Evolutionary conservation across 2,113 vertebrate species (phyloP).

Genomic region (Ophiodon elongatus): DNA sequence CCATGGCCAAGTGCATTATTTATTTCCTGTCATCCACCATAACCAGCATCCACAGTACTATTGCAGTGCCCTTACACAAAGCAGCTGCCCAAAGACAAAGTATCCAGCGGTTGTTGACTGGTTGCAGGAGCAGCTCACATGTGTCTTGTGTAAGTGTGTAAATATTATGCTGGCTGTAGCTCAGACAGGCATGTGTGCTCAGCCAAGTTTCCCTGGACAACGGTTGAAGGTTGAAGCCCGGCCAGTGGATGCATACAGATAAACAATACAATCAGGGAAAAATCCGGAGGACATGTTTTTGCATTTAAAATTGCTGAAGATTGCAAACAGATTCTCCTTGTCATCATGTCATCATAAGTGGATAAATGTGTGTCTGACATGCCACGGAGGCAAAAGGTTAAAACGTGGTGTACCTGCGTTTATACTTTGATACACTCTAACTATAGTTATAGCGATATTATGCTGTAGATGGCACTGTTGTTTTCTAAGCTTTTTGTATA

Average conservation of each 20-base stretch:
- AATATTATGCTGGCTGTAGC: conserved; percentile 3
- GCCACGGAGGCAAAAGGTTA: neutral
- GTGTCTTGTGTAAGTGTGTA: conserved; percentile 4
- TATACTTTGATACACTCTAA: neutral
- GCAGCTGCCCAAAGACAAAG: neutral
- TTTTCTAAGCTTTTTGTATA: neutral
- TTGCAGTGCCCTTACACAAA: neutral
- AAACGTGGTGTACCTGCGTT: neutral
- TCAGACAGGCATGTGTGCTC: conserved; percentile 15
- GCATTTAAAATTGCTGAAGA: neutral
- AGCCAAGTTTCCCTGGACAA: conserved; percentile 3
- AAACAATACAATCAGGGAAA: neutral
- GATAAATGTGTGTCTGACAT: neutral
- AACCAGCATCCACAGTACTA: neutral
- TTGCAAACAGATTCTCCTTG: conserved; percentile 2
- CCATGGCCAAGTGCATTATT: neutral
- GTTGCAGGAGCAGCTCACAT: conserved; percentile 16
- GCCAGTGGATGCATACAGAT: conserved; percentile 12
- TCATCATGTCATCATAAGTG: neutral
- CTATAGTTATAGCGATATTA: neutral
- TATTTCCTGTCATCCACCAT: neutral
- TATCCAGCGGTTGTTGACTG: neutral
- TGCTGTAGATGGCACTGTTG: neutral
- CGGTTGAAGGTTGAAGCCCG: conserved; percentile 27
- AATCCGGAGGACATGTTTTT: neutral